These are phyloP conservation scores for Phthorimaea operculella DNA, from an alignment of 1,140 invertebrate species.

Conservation along the genomic window DNA sequence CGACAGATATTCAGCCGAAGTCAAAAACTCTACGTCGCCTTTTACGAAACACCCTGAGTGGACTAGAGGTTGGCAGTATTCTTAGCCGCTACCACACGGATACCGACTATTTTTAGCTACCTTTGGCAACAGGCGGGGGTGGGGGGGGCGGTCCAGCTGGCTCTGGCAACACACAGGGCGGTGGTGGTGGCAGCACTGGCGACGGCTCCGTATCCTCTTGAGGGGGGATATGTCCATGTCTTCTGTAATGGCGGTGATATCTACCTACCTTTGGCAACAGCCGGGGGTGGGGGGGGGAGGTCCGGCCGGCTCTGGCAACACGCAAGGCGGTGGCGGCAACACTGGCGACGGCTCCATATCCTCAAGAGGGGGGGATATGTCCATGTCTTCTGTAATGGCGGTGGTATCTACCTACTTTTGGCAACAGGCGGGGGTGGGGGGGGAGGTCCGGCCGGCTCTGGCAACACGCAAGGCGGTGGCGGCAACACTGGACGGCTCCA, in stretches of 20 bases:
- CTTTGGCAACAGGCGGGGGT: conserved; percentile 46
- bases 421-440: conserved; percentile 45
- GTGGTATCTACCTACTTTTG: conserved; percentile 47
- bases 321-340: conserved; percentile 42
- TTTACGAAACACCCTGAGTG: no score
- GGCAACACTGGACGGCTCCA: conserved; percentile 34
- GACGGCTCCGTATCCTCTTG: conserved; percentile 14
- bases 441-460: conserved; percentile 79
- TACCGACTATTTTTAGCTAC: conserved; percentile 28
- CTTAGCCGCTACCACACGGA: no score
- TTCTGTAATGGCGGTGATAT: conserved; percentile 24
- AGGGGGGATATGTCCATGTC: conserved; percentile 13
- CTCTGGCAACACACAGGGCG: conserved; percentile 71
- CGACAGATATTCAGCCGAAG: no score
- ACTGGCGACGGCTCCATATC: conserved; percentile 29
- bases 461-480: conserved; percentile 64
- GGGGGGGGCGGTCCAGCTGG: conserved; percentile 78
- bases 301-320: conserved; percentile 77
- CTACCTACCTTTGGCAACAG: conserved; percentile 40
- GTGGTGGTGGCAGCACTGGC: conserved; percentile 36
- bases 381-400: no score
- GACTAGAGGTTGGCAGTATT: no score
- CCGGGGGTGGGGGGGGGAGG: conserved; percentile 72
- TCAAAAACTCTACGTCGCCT: no score
- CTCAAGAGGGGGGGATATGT: no score